A percentile compares a stretch with the other conserved stretches of the same genome.
Evolutionary conservation across 2,888 invertebrate genomes (phyloP).

Genomic region (Rhamnusium bicolor): DNA sequence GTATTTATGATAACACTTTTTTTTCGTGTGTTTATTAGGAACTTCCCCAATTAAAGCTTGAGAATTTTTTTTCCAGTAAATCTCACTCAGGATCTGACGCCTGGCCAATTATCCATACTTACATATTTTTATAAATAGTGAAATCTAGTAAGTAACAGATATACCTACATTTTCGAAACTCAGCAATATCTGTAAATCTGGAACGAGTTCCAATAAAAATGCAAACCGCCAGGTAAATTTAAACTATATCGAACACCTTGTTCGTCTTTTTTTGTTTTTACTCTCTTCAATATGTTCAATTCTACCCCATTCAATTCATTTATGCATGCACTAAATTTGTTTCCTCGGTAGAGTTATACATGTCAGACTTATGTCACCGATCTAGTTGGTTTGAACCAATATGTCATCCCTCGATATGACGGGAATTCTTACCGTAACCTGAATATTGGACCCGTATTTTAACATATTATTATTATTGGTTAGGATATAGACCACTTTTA

Average conservation of each 20-base stretch:
- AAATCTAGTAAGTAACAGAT: too few species aligned
- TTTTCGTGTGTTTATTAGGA: too few species aligned
- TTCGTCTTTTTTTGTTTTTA: conserved; percentile 34
- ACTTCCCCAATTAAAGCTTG: too few species aligned
- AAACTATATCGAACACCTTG: conserved; percentile 17
- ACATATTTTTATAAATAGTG: too few species aligned
- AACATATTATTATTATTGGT: conserved; percentile 21
- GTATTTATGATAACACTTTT: too few species aligned
- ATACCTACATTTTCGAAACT: too few species aligned
- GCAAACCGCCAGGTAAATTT: conserved; percentile 12
- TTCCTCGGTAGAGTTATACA: conserved; percentile 20
- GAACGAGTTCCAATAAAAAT: not conserved
- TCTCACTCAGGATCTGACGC: too few species aligned
- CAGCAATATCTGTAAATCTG: not conserved
- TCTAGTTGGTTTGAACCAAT: not conserved
- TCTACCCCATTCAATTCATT: conserved; percentile 43
- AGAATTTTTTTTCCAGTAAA: too few species aligned
- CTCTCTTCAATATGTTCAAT: conserved; percentile 22
- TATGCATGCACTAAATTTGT: conserved; percentile 43
- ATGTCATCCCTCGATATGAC: conserved; percentile 22
- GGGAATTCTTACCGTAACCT: not conserved
- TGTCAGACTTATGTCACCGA: not conserved
- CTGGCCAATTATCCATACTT: too few species aligned
- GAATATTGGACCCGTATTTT: conserved; percentile 4
- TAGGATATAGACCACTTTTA: not conserved